These are phyloP conservation scores for Holacanthus passer DNA, from an alignment of 2,113 vertebrate genomes.

Conservation along the genomic window DNA sequence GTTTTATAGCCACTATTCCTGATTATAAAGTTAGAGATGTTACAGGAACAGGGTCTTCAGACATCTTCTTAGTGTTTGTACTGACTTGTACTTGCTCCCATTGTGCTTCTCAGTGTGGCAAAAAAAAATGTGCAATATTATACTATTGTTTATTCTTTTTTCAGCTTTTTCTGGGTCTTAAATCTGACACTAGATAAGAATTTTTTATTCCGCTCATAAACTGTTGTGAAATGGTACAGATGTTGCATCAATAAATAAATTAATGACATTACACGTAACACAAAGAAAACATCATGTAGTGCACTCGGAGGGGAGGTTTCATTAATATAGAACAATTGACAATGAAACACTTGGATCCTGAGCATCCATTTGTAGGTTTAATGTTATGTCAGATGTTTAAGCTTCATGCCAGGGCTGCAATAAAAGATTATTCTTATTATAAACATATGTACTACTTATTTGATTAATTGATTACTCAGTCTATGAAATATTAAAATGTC, in stretches of 20 bases:
- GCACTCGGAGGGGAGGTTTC: not conserved
- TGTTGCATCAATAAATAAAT: constrained; percentile 57
- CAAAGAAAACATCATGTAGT: constrained; percentile 28
- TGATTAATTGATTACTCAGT: constrained; percentile 17
- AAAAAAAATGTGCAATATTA: too few species aligned
- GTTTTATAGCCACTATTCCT: not conserved
- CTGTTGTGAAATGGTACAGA: constrained; percentile 43
- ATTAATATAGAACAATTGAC: constrained; percentile 24
- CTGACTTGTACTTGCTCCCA: not conserved
- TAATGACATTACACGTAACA: constrained; percentile 38
- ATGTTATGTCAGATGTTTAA: constrained; percentile 17
- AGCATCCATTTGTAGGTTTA: not conserved
- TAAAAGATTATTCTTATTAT: not conserved
- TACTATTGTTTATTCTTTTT: constrained; percentile 13
- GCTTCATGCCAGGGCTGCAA: not conserved
- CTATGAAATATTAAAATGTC: not conserved
- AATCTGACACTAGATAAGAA: constrained; percentile 39
- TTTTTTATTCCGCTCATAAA: constrained; percentile 21
- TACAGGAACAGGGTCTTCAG: not conserved
- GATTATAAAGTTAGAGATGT: not conserved
- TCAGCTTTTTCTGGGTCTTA: not conserved
- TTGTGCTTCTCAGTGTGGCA: not conserved
- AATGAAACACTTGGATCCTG: not conserved
- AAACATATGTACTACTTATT: not conserved
- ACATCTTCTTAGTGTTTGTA: not conserved